These are phyloP conservation scores for Scatophagus argus DNA, from an alignment of 2,113 vertebrate species.

Conservation along the genomic window DNA sequence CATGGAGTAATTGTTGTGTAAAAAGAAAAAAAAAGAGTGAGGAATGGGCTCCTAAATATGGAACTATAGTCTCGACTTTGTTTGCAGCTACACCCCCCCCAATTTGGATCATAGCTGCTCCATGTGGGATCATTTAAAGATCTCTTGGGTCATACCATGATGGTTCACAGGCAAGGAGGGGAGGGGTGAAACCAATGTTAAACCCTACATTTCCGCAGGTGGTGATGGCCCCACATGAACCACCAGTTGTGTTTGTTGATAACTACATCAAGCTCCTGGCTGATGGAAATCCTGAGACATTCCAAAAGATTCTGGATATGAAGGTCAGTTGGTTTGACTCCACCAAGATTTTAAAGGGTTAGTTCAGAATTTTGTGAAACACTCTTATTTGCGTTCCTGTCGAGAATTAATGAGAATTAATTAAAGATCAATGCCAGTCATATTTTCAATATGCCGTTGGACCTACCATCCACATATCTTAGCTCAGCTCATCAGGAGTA, in stretches of 20 bases:
- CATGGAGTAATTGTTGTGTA: constrained; percentile 70
- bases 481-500: neutral
- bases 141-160: constrained; percentile 46
- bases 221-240: constrained; percentile 98
- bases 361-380: neutral
- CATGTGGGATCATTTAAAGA: constrained; percentile 79
- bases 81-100: constrained; percentile 38
- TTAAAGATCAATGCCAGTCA: neutral
- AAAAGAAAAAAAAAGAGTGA: constrained; percentile 33
- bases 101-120: constrained; percentile 41
- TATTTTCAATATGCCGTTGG: neutral
- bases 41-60: constrained; percentile 65
- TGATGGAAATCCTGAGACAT: constrained; percentile 97
- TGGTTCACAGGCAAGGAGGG: constrained; percentile 42
- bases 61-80: constrained; percentile 49
- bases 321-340: constrained; percentile 84
- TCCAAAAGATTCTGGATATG: constrained; percentile 99
- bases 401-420: neutral
- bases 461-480: neutral
- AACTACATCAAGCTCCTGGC: constrained; percentile 99
- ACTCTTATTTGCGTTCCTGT: neutral
- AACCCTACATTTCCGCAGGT: constrained; percentile 83
- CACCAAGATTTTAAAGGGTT: neutral
- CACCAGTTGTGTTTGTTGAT: constrained; percentile 94
- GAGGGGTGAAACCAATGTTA: constrained; percentile 22